Percentiles rank a stretch among this genome's conserved stretches.
These are phyloP conservation scores for Ariopsis seemanni DNA, from an alignment of 2,113 vertebrate genomes.

Conservation along the genomic window DNA sequence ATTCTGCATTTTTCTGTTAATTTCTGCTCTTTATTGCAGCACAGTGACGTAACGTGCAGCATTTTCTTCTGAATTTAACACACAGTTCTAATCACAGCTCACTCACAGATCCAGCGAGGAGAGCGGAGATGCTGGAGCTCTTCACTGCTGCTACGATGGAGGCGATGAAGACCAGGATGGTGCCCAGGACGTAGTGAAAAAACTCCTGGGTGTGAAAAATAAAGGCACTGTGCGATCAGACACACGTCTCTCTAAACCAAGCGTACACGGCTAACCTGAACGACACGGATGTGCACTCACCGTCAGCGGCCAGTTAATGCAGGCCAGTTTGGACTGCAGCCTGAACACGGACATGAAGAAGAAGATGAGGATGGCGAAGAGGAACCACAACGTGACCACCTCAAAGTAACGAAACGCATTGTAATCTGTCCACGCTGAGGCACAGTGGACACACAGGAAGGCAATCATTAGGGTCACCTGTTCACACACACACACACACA, in stretches of 20 bases:
- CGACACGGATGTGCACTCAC: conserved; percentile 67
- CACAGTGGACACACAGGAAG: conserved; percentile 82
- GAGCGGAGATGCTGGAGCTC: conserved; percentile 65
- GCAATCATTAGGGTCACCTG: conserved; percentile 82
- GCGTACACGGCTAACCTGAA: neutral
- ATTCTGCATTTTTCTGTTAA: neutral
- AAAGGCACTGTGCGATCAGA: neutral
- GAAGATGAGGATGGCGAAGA: conserved; percentile 85
- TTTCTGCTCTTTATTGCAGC: neutral
- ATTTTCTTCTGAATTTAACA: neutral
- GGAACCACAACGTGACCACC: conserved; percentile 85
- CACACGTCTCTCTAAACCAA: neutral
- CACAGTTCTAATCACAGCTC: neutral
- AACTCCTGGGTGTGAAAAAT: conserved; percentile 79
- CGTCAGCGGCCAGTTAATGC: conserved; percentile 89
- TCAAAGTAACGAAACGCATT: conserved; percentile 82
- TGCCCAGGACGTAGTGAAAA: conserved; percentile 86
- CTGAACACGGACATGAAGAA: conserved; percentile 84
- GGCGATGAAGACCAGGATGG: conserved; percentile 84
- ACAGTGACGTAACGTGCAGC: neutral
- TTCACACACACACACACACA: conserved; percentile 28
- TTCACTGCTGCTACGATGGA: conserved; percentile 82
- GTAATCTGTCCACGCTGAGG: conserved; percentile 64
- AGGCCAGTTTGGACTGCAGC: conserved; percentile 80
- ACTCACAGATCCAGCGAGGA: conserved; percentile 85